A percentile compares a stretch with the other conserved stretches of the same genome.
These are phyloP conservation scores for Eudasyphora cyanicolor DNA, from an alignment of 2,888 invertebrate genomes.

Conservation along the genomic window DNA sequence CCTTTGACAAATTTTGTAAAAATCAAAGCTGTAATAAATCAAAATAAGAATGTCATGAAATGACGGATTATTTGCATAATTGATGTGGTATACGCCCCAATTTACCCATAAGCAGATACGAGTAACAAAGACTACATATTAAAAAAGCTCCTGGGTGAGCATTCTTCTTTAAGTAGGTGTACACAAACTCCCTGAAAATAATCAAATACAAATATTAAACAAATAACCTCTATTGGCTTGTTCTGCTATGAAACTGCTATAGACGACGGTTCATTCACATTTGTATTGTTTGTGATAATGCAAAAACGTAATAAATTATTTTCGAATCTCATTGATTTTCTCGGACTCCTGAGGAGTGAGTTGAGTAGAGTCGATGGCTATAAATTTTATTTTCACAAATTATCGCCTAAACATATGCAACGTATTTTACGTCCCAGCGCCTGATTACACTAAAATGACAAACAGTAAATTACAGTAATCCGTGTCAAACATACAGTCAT, in stretches of 20 bases:
- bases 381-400: constrained; percentile 38
- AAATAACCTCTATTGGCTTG: too few relatives aligned
- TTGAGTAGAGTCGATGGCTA: not conserved
- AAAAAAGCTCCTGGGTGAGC: too few relatives aligned
- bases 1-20: not conserved
- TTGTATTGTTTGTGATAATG: not conserved
- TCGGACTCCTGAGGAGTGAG: not conserved
- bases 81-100: too few relatives aligned
- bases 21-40: not conserved
- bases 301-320: constrained; percentile 32
- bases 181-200: too few relatives aligned
- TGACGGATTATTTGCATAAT: not conserved
- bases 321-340: constrained; percentile 35
- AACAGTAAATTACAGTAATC: constrained; percentile 41
- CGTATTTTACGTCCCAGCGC: not conserved
- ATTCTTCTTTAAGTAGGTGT: too few relatives aligned
- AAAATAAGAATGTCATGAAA: not conserved
- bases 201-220: too few relatives aligned
- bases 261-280: not conserved
- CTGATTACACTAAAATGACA: constrained; percentile 44
- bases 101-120: too few relatives aligned
- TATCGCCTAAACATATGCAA: constrained; percentile 25
- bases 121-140: too few relatives aligned
- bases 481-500: not conserved
- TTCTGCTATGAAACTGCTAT: too few relatives aligned